These are phyloP conservation scores for Triplophysa tibetana DNA, from an alignment of 2,113 vertebrate species.

Conservation along the genomic window DNA sequence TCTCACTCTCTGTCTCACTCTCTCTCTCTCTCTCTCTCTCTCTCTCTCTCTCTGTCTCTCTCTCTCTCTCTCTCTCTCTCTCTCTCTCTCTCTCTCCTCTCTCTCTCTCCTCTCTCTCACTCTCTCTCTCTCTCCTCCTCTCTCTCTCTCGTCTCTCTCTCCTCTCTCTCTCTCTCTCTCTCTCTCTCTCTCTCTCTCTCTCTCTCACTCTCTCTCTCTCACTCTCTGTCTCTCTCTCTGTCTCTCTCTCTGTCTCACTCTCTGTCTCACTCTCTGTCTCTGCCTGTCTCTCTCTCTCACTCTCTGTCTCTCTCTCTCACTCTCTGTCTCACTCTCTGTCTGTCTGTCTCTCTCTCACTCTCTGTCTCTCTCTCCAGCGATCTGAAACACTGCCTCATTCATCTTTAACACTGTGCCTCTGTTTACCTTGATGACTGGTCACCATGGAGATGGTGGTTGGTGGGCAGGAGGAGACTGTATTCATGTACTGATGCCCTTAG, in stretches of 20 bases:
- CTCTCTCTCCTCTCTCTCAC: too few relatives aligned
- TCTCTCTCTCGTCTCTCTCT: neutral
- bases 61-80: neutral
- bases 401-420: slow-evolving; percentile 76
- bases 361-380: neutral
- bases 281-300: neutral
- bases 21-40: neutral
- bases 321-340: neutral
- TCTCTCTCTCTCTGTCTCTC: neutral
- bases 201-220: too few relatives aligned
- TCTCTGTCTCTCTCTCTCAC: neutral
- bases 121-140: neutral
- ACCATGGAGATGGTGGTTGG: slow-evolving; percentile 61
- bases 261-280: too few relatives aligned
- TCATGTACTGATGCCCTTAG: neutral
- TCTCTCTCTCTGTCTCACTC: neutral
- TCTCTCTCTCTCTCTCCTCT: neutral
- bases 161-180: neutral
- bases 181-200: neutral
- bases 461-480: slow-evolving; percentile 4
- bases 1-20: too few relatives aligned
- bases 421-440: slow-evolving; percentile 70
- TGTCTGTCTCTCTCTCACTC: neutral
- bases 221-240: neutral
- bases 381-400: slow-evolving; percentile 70